Evolutionary conservation across 1,140 invertebrate genomes (phyloP).

Genomic region (Drosophila eugracilis): DNA sequence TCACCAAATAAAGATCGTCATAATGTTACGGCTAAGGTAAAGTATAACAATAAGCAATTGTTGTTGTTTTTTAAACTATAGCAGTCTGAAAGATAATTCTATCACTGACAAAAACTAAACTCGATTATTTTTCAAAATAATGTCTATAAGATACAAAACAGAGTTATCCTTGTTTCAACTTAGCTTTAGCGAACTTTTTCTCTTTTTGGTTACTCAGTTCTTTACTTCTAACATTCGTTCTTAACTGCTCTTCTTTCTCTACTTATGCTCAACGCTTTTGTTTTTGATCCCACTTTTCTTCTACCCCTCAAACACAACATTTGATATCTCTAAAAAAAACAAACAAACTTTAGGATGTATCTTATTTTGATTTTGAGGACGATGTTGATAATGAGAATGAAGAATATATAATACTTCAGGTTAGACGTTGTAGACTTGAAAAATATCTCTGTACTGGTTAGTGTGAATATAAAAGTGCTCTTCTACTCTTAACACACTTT

Average conservation of each 20-base stretch:
- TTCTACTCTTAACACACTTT: conserved; percentile 15
- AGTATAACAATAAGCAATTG: conserved; percentile 61
- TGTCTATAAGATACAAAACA: conserved; percentile 32
- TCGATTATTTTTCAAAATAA: conserved; percentile 23
- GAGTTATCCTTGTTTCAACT: conserved; percentile 31
- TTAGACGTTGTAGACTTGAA: conserved; percentile 70
- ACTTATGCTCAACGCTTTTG: conserved; percentile 36
- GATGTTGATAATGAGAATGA: conserved; percentile 78
- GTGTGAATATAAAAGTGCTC: conserved; percentile 38
- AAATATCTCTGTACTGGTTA: conserved; percentile 56
- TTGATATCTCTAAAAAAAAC: too few relatives aligned
- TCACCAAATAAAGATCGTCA: conserved; percentile 95
- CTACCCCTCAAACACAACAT: conserved; percentile 20
- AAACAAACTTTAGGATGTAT: conserved; percentile 71
- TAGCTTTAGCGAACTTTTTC: conserved; percentile 32
- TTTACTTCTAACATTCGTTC: conserved; percentile 37
- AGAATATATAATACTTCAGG: conserved; percentile 84
- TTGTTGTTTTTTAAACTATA: conserved; percentile 35
- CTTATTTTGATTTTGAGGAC: conserved; percentile 84
- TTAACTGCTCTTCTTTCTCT: conserved; percentile 32
- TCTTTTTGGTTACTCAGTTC: conserved; percentile 29
- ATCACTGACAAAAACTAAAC: conserved; percentile 19
- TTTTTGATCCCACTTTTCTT: conserved; percentile 42
- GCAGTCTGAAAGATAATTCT: conserved; percentile 18
- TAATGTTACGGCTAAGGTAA: conserved; percentile 92